Conservation (phyloP, 2,113 vertebrate genomes). For the Engraulis encrasicolus region DNA sequence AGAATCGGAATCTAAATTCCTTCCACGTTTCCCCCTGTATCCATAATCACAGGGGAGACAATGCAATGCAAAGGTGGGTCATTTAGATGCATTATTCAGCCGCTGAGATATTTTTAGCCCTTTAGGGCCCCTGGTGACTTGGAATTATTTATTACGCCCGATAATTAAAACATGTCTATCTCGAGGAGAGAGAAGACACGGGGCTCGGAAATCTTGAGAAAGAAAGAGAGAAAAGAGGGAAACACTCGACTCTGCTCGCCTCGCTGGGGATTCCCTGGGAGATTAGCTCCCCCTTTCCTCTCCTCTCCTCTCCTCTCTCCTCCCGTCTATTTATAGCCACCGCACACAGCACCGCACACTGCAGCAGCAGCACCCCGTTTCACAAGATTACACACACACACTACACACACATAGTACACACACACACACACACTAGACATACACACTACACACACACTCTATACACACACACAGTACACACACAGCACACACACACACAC, state of each 20-base stretch:
- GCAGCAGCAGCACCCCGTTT: conserved; percentile 19
- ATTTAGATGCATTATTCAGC: conserved; percentile 13
- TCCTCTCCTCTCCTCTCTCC: too few relatives aligned
- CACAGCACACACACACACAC: background rate
- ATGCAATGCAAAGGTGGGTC: conserved; percentile 16
- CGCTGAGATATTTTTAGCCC: background rate
- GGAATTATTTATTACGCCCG: conserved; percentile 15
- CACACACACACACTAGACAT: background rate
- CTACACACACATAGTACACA: background rate
- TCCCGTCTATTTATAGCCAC: background rate
- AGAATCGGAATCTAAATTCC: conserved; percentile 5
- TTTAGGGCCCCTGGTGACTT: background rate
- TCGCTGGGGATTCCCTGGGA: conserved; percentile 9
- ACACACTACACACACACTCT: background rate
- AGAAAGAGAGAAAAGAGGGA: background rate
- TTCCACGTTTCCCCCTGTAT: conserved; percentile 1
- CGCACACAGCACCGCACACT: too few relatives aligned
- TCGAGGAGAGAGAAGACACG: conserved; percentile 5
- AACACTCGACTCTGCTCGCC: too few relatives aligned
- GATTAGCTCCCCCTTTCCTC: conserved; percentile 18
- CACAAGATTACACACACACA: conserved; percentile 8
- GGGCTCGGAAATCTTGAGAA: background rate
- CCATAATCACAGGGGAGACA: conserved; percentile 11
- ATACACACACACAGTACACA: background rate
- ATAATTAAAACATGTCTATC: conserved; percentile 20